These are phyloP conservation scores for Loripinus fragilis DNA, from an alignment of 2,888 invertebrate species.

Conservation along the genomic window DNA sequence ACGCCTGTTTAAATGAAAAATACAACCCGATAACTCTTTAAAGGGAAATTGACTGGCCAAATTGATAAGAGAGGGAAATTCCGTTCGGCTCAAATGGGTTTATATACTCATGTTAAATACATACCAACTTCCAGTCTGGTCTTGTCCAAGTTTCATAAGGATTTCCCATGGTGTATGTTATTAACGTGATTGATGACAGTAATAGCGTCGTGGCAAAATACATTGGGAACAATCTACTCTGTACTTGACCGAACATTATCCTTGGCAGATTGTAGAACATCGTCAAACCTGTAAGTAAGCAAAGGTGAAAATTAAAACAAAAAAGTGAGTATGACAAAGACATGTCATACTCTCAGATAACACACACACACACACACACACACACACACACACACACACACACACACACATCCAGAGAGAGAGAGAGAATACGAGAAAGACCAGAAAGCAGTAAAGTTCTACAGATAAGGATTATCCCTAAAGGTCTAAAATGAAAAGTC, in stretches of 20 bases:
- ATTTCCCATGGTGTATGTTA: slow-evolving; percentile 62
- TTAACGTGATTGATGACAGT: slow-evolving; percentile 64
- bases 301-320: no score
- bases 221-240: slow-evolving; percentile 91
- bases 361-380: slow-evolving; percentile 19
- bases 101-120: no score
- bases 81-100: no score
- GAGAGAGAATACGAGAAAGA: background rate
- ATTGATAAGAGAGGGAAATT: no score
- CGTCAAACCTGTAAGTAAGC: slow-evolving; percentile 89
- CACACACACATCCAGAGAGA: background rate
- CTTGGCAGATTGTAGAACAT: slow-evolving; percentile 93
- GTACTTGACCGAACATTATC: slow-evolving; percentile 94
- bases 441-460: no score
- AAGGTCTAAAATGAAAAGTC: no score
- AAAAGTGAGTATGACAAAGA: no score
- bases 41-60: no score
- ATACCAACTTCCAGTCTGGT: slow-evolving; percentile 60
- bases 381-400: slow-evolving; percentile 14
- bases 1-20: no score
- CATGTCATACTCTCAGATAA: no score
- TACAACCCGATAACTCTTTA: no score
- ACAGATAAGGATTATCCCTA: no score
- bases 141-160: slow-evolving; percentile 55
- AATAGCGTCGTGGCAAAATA: slow-evolving; percentile 69